These are phyloP conservation scores for Nomada ruficornis DNA, from an alignment of 2,888 invertebrate species.

Conservation along the genomic window DNA sequence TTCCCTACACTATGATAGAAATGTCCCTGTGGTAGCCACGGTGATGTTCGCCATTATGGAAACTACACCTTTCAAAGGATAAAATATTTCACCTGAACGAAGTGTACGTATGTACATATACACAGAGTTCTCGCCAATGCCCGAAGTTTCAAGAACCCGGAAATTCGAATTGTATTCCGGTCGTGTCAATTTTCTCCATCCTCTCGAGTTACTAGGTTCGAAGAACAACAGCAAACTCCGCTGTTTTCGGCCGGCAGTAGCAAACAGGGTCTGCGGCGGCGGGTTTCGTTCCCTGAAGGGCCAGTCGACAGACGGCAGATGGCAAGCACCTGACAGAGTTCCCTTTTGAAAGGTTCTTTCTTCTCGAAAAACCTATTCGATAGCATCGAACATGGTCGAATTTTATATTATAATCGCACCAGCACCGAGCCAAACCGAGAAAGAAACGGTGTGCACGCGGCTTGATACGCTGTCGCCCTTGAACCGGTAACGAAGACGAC, in stretches of 20 bases:
- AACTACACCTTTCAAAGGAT: not conserved
- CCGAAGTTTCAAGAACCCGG: conserved; percentile 30
- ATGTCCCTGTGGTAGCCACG: not conserved
- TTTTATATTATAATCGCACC: conserved; percentile 31
- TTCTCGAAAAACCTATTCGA: conserved; percentile 35
- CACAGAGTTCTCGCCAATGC: not conserved
- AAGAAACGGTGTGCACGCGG: conserved; percentile 12
- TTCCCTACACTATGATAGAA: not conserved
- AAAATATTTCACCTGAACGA: not conserved
- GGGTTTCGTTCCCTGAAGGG: conserved; percentile 58
- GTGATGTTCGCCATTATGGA: not conserved
- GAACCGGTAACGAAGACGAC: conserved; percentile 65
- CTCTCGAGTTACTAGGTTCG: conserved; percentile 53
- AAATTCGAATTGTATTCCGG: conserved; percentile 39
- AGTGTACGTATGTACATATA: not conserved
- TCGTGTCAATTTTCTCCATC: conserved; percentile 45
- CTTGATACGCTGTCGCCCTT: conserved; percentile 59
- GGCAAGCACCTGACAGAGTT: conserved; percentile 75
- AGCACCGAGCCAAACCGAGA: not conserved
- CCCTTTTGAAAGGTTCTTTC: conserved; percentile 43
- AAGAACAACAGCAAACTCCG: conserved; percentile 49
- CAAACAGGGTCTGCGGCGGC: conserved; percentile 53
- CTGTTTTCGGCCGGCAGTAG: conserved; percentile 35
- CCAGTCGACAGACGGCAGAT: conserved; percentile 69
- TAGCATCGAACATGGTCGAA: conserved; percentile 51